Base-by-base conservation (phyloP, 2,888 invertebrate genomes). In the Cybosia mesomella region DNA sequence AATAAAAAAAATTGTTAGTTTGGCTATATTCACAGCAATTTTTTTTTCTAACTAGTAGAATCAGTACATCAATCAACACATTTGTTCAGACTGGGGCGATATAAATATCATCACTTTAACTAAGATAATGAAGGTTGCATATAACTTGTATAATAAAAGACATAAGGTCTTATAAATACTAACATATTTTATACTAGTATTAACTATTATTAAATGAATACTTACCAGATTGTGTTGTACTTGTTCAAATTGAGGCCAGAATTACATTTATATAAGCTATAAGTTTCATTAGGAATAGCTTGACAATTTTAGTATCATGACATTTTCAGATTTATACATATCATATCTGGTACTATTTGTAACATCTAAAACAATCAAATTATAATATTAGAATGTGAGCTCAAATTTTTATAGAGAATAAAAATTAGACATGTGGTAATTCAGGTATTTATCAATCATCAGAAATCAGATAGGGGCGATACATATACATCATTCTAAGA, bases 61-160 rank as follows among this genome's bases (percentile, higher is more conserved):
- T 85, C 85, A 86, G 81, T 75, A 73, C 82, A 88, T 88, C 87
- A 73, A 84, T 89, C 90, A 85, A 88, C 90, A 89, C 69, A 71
- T 73, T 67, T 67, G 58, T 85, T 91, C 90, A 86, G 91, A 89
- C 89, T 89, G 90, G 90, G 91, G 90, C 89, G 89, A 89, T 90
- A 89, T 83, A 66, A 74, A 64, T 76, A 77, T 85, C 89, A 89
- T 88, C 88, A 89, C n/a, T 77, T 53, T 36, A 59, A 36, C n/a
- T 8, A 60, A 24, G 13, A 39, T 36, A 28, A 15, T 13, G n/a
- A 39, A 28, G 28, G 28, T 28, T 28, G 28, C 5, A 28, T 28
- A 28, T 28, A 28, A 28, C 5, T 4, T 2, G 28, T 28, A 28
- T 34, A 55, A 15, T 21, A 22, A 32, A 54, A n/a, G 5, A 32